Conservation (phyloP, 2,888 invertebrate genomes). For the Rhamnusium bicolor region DNA sequence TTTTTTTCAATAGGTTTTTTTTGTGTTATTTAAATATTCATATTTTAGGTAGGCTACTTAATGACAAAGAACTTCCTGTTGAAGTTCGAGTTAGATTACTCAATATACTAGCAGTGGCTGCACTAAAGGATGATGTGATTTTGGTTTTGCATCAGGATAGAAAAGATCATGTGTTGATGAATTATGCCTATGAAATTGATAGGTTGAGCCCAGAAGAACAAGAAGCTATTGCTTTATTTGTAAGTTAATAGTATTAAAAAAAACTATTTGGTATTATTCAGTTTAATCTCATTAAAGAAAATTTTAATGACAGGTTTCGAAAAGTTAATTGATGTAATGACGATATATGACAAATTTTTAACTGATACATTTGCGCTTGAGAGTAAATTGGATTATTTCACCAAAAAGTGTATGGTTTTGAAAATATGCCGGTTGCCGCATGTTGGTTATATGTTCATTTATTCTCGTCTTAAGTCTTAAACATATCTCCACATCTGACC, state of each 20-base stretch:
- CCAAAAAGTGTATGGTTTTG: too few species aligned
- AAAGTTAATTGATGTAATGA: too few species aligned
- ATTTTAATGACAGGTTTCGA: too few species aligned
- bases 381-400: too few species aligned
- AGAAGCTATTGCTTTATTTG: constrained; percentile 85
- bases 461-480: constrained; percentile 12
- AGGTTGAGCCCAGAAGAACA: constrained; percentile 83
- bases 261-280: too few species aligned
- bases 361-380: too few species aligned
- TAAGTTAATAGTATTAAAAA: constrained; percentile 71
- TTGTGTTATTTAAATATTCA: background rate
- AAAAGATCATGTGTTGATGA: constrained; percentile 90
- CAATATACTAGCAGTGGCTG: constrained; percentile 83
- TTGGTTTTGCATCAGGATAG: constrained; percentile 92
- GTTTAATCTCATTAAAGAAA: too few species aligned
- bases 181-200: constrained; percentile 88
- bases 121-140: constrained; percentile 91
- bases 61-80: constrained; percentile 75
- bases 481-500: constrained; percentile 5
- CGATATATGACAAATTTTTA: too few species aligned
- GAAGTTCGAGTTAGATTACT: constrained; percentile 79
- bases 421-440: too few species aligned
- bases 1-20: too few species aligned
- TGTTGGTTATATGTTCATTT: background rate
- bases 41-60: constrained; percentile 75